These are phyloP conservation scores for Styela plicata DNA, from an alignment of 23 tunicate genomes.

Conservation along the genomic window DNA sequence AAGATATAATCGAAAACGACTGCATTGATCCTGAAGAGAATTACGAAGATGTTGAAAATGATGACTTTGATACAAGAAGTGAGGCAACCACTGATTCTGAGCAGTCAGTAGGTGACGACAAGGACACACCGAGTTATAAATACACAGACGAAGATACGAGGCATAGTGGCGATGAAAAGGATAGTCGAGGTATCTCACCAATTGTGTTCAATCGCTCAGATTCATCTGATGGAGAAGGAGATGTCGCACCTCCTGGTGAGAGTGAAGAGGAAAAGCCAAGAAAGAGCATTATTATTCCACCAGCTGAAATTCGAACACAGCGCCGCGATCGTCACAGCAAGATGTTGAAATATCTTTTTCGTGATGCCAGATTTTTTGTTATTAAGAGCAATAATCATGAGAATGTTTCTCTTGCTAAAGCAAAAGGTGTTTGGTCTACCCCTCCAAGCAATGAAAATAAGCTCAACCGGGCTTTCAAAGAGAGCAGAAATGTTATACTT, in stretches of 20 bases:
- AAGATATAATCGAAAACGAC: conserved; percentile 15
- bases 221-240: conserved; percentile 50
- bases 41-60: neutral
- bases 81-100: conserved; percentile 44
- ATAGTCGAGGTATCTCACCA: conserved; percentile 67
- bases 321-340: conserved; percentile 69
- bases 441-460: conserved; percentile 85
- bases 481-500: conserved; percentile 79
- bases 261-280: conserved; percentile 53
- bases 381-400: conserved; percentile 93
- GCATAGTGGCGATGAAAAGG: neutral
- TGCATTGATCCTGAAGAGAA: neutral
- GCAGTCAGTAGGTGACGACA: neutral
- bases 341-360: conserved; percentile 85
- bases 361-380: conserved; percentile 80
- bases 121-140: conserved; percentile 16
- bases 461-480: conserved; percentile 58
- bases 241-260: conserved; percentile 79
- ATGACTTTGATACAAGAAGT: conserved; percentile 64
- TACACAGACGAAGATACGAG: neutral
- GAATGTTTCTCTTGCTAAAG: conserved; percentile 80
- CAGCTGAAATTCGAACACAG: conserved; percentile 71
- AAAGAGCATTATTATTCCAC: conserved; percentile 75
- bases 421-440: conserved; percentile 89
- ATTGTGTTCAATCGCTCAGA: conserved; percentile 76